Conservation (phyloP, 2,113 vertebrate species). For the Galemys pyrenaicus region DNA sequence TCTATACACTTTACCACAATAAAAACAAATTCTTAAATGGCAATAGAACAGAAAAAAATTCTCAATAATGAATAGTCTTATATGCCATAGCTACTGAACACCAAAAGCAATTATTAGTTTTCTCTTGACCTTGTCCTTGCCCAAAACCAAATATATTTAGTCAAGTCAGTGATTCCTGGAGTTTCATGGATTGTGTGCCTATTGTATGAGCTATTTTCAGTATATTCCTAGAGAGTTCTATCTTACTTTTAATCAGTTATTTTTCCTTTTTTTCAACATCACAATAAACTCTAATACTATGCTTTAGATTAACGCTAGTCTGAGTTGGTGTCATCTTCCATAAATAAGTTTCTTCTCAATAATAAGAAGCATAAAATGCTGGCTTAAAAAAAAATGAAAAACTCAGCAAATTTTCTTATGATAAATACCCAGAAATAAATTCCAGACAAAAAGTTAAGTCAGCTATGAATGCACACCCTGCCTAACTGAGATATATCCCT, state of each 20-base stretch:
- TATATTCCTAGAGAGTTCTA: not conserved
- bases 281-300: conserved; percentile 6
- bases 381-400: not conserved
- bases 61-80: not conserved
- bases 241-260: not conserved
- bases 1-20: not conserved
- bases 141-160: conserved; percentile 6
- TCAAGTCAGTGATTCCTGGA: not conserved
- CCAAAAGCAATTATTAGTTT: not conserved
- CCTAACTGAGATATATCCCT: not conserved
- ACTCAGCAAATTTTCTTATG: conserved; percentile 28
- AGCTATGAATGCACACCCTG: not conserved
- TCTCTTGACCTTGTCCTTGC: not conserved
- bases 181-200: not conserved
- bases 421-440: conserved; percentile 55
- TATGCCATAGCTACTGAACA: not conserved
- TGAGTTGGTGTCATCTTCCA: not conserved
- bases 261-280: conserved; percentile 28
- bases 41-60: not conserved
- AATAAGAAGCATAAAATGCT: not conserved
- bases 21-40: not conserved
- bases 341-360: not conserved
- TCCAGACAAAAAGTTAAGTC: conserved; percentile 19
- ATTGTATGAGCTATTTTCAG: not conserved
- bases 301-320: not conserved